Base-by-base conservation (phyloP, 2,113 vertebrate genomes). In the Ailuropoda melanoleuca region DNA sequence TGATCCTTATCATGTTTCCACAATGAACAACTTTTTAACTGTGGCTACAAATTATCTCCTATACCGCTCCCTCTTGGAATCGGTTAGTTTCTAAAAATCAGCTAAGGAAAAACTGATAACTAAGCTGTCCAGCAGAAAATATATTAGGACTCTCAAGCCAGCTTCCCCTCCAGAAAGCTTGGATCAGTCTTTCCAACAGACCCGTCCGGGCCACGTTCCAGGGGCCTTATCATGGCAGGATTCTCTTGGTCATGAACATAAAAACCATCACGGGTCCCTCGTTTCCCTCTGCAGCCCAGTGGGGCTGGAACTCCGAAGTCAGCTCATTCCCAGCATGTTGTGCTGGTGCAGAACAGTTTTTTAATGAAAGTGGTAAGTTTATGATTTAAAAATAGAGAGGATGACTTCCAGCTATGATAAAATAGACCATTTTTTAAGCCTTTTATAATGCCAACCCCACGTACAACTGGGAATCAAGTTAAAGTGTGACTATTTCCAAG, bases 341-440 rank as follows among this genome's bases (percentile, higher is more conserved):
- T 34, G 39, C 85, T 80, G 88, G 96, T 96, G 90, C 78, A 87
- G 91, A 93, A 75, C 77, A 97, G 34, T 90, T 43, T 81, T 97
- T 97, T 96, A 98, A 95, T 6, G 84, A 93, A 98, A 98, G 82
- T 75, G 88, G 94, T 97, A 97, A 75, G 93, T 96, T 97, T 97
- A 97, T 95, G 90, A 97, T 97, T 98, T 97, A 97, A 97, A 97
- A 78, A 83, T 56, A 5, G 12, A 24, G 43, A 77, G 56, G 48
- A 94, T 97, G 95, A 94, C 97, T 85, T 72, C 90, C 4, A 93
- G 89, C 96, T 97, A 96, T 96, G 98, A 98, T 92, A 98, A 98
- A 98, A 96, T 93, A 80, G 98, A 94, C 93, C 97, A 85, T 87
- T 96, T 96, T 93, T 93, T 96, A 97, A 11, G 78, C 0, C 92